Percentiles rank a stretch among this genome's conserved stretches.
These are phyloP conservation scores for Rhincodon typus DNA, from an alignment of 2,797 vertebrate genomes.

Conservation along the genomic window DNA sequence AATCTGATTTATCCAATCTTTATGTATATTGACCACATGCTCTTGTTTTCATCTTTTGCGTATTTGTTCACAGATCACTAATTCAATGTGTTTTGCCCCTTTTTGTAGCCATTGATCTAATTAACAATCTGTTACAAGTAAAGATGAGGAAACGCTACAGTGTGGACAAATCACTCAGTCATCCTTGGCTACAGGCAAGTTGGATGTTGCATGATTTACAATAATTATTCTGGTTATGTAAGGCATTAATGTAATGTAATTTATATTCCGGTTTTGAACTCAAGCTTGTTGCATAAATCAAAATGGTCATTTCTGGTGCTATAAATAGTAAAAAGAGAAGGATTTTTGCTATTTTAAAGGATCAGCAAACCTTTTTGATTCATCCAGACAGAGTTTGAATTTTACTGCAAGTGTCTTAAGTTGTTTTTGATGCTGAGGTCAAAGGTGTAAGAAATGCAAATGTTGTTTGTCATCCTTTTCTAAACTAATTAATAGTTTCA, in stretches of 20 bases:
- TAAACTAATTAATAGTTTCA: neutral
- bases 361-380: neutral
- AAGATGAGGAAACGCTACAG: slow-evolving; percentile 98
- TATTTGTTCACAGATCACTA: neutral
- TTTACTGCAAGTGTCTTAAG: neutral
- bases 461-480: neutral
- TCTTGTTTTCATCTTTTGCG: neutral
- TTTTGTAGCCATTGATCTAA: slow-evolving; percentile 83
- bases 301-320: neutral
- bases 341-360: neutral
- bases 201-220: neutral
- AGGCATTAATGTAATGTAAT: neutral
- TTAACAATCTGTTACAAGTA: slow-evolving; percentile 96
- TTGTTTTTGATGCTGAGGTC: neutral
- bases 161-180: slow-evolving; percentile 96
- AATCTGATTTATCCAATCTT: too few species aligned
- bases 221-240: neutral
- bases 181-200: slow-evolving; percentile 94
- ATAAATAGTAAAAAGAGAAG: neutral
- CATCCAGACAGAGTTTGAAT: neutral
- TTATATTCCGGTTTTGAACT: neutral
- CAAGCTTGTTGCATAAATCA: neutral
- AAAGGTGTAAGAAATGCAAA: neutral
- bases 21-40: neutral
- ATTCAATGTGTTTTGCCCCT: neutral